phyloP scores from a whole-genome alignment of 2,797 vertebrate species.

The Craterocephalus amniculus region DNA sequence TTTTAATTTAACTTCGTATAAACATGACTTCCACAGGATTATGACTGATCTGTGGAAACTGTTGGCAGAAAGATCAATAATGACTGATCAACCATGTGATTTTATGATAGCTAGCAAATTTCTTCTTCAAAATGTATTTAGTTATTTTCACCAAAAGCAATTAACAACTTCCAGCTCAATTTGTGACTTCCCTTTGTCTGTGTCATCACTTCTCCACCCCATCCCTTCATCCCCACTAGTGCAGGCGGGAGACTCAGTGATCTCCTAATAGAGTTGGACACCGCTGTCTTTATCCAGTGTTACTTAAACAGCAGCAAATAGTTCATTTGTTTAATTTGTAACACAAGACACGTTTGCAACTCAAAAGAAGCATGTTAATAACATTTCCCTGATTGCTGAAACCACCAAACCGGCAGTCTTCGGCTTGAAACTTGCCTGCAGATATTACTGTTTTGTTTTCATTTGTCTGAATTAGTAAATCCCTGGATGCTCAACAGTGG shows the following conservation, averaged over 20 bases:
- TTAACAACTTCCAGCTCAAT: not conserved
- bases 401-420: conserved; percentile 15
- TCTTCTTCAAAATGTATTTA: not conserved
- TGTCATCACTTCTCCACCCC: not conserved
- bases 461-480: conserved; percentile 59
- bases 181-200: not conserved
- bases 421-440: conserved; percentile 2
- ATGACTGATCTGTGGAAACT: too few species aligned
- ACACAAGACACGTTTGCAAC: conserved; percentile 1
- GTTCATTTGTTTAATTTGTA: conserved; percentile 21
- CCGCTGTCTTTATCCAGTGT: conserved; percentile 13
- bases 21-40: not conserved
- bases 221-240: not conserved
- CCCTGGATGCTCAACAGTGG: conserved; percentile 42
- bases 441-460: conserved; percentile 65
- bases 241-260: not conserved
- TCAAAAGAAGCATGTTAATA: conserved; percentile 5
- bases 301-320: conserved; percentile 9
- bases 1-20: conserved; percentile 50
- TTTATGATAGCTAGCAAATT: not conserved
- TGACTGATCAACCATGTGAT: not conserved
- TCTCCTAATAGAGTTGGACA: conserved; percentile 4
- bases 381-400: conserved; percentile 13
- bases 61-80: not conserved
- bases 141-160: not conserved